phyloP scores from a whole-genome alignment of 2,888 invertebrate genomes.

The Drosophila neonasuta region DNA sequence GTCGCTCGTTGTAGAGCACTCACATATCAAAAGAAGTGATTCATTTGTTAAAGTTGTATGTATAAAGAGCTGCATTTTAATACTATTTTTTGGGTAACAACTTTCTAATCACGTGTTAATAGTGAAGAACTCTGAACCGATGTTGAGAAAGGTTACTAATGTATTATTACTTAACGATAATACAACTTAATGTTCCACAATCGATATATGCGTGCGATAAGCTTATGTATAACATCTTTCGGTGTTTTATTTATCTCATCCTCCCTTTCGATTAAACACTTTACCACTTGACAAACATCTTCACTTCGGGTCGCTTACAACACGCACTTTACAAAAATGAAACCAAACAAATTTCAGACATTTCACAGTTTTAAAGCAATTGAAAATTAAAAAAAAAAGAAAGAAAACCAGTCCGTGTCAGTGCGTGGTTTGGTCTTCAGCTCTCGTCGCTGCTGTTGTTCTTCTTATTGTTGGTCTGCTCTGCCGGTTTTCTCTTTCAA shows the following conservation, averaged over 20 bases:
- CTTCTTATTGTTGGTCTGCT: conserved; percentile 30
- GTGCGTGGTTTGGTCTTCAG: conserved; percentile 20
- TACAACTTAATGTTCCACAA: no score
- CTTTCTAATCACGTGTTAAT: no score
- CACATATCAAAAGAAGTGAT: conserved; percentile 27
- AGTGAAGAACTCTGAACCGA: no score
- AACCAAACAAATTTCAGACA: conserved; percentile 17
- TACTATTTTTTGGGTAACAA: background rate
- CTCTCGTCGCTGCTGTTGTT: conserved; percentile 35
- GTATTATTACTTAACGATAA: no score
- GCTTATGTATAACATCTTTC: no score
- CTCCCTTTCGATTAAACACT: no score
- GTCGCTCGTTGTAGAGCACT: conserved; percentile 2
- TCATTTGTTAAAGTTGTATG: conserved; percentile 31
- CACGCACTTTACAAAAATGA: conserved; percentile 11
- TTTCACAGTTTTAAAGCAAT: conserved; percentile 36
- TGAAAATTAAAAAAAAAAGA: conserved; percentile 38
- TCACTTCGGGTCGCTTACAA: conserved; percentile 27
- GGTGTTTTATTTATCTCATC: no score
- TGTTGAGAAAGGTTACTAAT: no score
- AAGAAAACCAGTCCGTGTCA: conserved; percentile 40
- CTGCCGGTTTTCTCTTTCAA: conserved; percentile 57
- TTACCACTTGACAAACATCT: no score
- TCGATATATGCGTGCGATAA: no score
- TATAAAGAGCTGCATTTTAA: conserved; percentile 8